Conservation (phyloP, 2,113 vertebrate species). For the Oreochromis tanganicae region DNA sequence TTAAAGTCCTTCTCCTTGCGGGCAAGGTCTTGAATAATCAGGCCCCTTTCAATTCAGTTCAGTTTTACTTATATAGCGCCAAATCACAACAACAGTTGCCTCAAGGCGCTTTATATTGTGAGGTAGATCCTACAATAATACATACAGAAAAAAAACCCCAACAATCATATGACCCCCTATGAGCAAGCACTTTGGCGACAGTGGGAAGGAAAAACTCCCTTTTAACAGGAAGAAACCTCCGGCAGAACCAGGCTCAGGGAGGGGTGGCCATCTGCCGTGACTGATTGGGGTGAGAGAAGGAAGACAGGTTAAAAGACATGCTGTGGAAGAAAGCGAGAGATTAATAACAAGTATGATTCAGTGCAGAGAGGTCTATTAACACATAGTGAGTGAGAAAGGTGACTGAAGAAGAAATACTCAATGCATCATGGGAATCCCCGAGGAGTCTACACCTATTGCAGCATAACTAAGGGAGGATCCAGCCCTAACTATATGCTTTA, state of each 20-base stretch:
- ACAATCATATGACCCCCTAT: not conserved
- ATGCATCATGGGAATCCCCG: not conserved
- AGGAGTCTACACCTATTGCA: not conserved
- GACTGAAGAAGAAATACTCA: not conserved
- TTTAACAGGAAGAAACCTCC: not conserved
- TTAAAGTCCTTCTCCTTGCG: not conserved
- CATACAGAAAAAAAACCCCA: not conserved
- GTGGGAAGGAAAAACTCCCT: not conserved
- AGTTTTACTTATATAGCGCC: not conserved
- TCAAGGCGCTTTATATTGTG: not conserved
- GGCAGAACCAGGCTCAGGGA: fast-evolving
- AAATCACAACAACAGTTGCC: not conserved
- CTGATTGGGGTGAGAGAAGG: too few species aligned
- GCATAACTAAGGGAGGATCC: not conserved
- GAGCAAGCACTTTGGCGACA: not conserved
- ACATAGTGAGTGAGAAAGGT: not conserved
- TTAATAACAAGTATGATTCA: fast-evolving
- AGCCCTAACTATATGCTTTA: not conserved
- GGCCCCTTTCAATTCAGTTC: not conserved
- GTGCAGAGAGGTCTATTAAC: fast-evolving
- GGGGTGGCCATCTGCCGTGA: not conserved
- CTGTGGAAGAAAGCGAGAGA: fast-evolving
- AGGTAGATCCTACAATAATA: not conserved
- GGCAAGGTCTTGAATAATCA: not conserved
- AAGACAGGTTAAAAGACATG: not conserved